Evolutionary conservation across 2,797 vertebrate genomes (phyloP), one percentile per base, ranked within the genome.

Genomic region (Pantherophis alleghaniensis): DNA sequence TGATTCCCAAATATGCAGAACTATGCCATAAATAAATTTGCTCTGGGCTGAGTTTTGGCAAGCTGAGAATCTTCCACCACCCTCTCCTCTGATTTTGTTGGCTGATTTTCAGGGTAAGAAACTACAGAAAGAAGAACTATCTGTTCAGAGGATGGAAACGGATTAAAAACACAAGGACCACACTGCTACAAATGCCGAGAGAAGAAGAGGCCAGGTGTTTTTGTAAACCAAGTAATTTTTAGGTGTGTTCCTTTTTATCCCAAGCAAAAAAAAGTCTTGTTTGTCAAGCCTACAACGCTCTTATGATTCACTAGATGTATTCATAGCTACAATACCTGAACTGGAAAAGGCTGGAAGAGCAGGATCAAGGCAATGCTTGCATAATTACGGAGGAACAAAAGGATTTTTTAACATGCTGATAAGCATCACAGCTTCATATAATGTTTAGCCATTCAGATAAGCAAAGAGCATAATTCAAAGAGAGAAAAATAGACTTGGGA

Each of bases 341-440:
- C 55, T 55, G 28, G 59, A 63, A 86, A 56, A 7, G 59, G 57
- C 59, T 86, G 94, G 95, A 96, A 20, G 55, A 95, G 61, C 57
- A 91, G 11, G 69, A 91, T 24, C 16, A 63, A 42, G 47, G 83
- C 57, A 89, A 93, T 57, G 61, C 89, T 90, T 96, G 93, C 94
- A 96, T 96, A 96, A 92, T 79, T 93, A 79, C 87, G 22, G 89
- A 92, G 93, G 93, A 91, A 93, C 89, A 95, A 92, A 93, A 90
- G 94, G 1, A 20, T 94, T 95, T 92, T 94, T 94, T 56, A 94
- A 94, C 53, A 86, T 91, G 93, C 94, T 94, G 95, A 95, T 94
- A 95, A 28, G 94, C 88, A 95, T 94, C 95, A 95, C 93, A 94
- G 42, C 47, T 94, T 93, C 93, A 89, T 59, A 7, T 22, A 93